Percentiles rank a stretch among this genome's conserved stretches.
Evolutionary conservation across 2,888 invertebrate genomes (phyloP).

Genomic region (Plemyria rubiginata): DNA sequence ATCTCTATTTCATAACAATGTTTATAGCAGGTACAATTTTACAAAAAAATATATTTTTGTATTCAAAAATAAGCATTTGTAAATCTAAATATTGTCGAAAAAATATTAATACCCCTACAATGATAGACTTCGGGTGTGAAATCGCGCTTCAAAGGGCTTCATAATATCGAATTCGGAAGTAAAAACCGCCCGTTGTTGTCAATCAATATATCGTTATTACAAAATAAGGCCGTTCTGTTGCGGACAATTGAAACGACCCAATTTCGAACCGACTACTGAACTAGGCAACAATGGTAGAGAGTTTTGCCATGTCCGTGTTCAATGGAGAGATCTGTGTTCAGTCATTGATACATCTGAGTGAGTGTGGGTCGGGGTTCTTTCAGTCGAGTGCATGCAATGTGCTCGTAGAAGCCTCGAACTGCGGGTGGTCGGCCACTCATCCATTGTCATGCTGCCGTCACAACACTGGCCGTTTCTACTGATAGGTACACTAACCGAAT

Average conservation of each 20-base stretch:
- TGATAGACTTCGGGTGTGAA: constrained; percentile 49
- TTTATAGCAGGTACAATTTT: constrained; percentile 12
- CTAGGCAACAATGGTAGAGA: constrained; percentile 37
- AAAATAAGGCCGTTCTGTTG: constrained; percentile 57
- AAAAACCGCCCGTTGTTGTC: constrained; percentile 47
- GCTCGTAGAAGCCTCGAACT: constrained; percentile 45
- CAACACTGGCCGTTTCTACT: constrained; percentile 57
- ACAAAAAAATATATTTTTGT: constrained; percentile 24
- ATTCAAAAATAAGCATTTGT: constrained; percentile 17
- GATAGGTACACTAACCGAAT: constrained; percentile 25
- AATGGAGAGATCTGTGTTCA: constrained; percentile 51
- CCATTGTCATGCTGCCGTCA: constrained; percentile 64
- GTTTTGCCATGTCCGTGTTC: constrained; percentile 46
- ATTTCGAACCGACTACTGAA: constrained; percentile 65
- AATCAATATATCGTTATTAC: constrained; percentile 57
- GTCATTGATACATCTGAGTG: constrained; percentile 70
- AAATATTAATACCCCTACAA: constrained; percentile 37
- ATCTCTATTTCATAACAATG: constrained; percentile 6
- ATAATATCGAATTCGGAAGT: constrained; percentile 55
- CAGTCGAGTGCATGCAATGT: constrained; percentile 69
- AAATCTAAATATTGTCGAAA: constrained; percentile 28
- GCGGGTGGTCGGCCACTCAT: constrained; percentile 69
- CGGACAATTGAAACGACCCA: constrained; percentile 70
- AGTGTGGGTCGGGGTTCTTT: constrained; percentile 54
- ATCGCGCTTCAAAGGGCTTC: constrained; percentile 54